These are phyloP conservation scores for Yponomeuta sedellus DNA, from an alignment of 2,888 invertebrate species.

Conservation along the genomic window DNA sequence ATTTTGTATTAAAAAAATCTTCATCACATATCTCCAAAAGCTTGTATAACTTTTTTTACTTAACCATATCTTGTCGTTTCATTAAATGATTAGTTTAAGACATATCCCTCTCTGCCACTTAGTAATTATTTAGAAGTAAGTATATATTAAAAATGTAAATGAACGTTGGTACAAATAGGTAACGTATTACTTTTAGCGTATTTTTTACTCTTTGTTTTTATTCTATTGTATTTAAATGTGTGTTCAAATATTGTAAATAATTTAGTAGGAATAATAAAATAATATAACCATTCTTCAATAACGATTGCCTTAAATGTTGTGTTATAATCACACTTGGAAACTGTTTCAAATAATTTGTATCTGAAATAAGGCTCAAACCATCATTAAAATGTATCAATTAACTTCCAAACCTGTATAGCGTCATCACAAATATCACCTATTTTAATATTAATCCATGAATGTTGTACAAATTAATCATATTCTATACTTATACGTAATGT, in stretches of 20 bases:
- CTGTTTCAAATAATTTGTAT: not conserved
- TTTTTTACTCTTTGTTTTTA: conserved; percentile 20
- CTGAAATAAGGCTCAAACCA: not conserved
- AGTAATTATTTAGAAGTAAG: conserved; percentile 24
- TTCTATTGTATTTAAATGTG: conserved; percentile 31
- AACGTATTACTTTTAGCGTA: conserved; percentile 41
- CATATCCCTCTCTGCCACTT: conserved; percentile 69
- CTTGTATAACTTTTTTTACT: conserved; percentile 26
- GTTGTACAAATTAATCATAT: conserved; percentile 35
- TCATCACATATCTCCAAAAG: conserved; percentile 36
- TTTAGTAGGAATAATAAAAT: conserved; percentile 19
- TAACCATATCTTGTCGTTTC: conserved; percentile 28
- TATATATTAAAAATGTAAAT: conserved; percentile 17
- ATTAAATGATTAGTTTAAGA: conserved; percentile 45
- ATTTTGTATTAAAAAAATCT: not conserved
- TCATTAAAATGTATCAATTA: not conserved
- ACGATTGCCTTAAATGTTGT: conserved; percentile 27
- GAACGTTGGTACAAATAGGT: conserved; percentile 37
- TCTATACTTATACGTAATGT: conserved; percentile 42
- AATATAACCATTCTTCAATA: conserved; percentile 22
- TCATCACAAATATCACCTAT: not conserved
- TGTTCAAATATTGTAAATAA: conserved; percentile 49
- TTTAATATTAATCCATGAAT: conserved; percentile 17
- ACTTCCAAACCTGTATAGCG: not conserved
- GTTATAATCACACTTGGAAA: not conserved